Evolutionary conservation across 2,888 invertebrate species (phyloP).

Genomic region (Drosophila tripunctata): DNA sequence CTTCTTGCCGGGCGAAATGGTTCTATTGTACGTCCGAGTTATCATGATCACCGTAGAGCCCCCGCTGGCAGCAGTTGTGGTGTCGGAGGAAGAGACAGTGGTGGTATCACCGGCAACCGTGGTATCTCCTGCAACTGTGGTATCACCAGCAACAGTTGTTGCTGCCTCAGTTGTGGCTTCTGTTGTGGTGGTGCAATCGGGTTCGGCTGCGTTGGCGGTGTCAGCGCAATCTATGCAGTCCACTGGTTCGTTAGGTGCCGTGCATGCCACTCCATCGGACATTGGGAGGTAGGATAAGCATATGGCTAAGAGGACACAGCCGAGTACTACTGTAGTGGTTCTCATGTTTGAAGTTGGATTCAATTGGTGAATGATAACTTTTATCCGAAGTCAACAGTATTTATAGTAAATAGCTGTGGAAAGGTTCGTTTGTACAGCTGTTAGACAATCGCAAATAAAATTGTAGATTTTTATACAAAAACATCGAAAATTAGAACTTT

Average conservation of each 20-base stretch:
- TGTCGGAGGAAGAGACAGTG: not conserved
- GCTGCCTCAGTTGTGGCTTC: not conserved
- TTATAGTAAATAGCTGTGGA: slow-evolving; percentile 10
- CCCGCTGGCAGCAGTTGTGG: not conserved
- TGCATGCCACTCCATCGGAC: slow-evolving; percentile 3
- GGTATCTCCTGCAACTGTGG: not conserved
- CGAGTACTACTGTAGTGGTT: not conserved
- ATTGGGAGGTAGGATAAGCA: slow-evolving; percentile 17
- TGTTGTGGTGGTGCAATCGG: not conserved
- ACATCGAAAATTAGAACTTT: no score
- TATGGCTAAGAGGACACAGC: slow-evolving; percentile 30
- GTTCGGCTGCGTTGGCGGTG: not conserved
- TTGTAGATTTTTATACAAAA: not conserved
- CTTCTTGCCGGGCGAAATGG: not conserved
- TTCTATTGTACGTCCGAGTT: not conserved
- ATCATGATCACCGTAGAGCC: not conserved
- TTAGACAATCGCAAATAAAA: not conserved
- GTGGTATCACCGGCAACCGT: not conserved
- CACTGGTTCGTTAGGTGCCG: not conserved
- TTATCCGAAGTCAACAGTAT: not conserved
- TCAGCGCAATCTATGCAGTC: not conserved
- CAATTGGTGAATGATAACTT: slow-evolving; percentile 19
- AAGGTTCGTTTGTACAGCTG: slow-evolving; percentile 2
- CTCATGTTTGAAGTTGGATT: slow-evolving; percentile 19
- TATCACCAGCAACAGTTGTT: not conserved